Conservation (phyloP, 2,113 vertebrate genomes). For the Hystrix cristata region DNA sequence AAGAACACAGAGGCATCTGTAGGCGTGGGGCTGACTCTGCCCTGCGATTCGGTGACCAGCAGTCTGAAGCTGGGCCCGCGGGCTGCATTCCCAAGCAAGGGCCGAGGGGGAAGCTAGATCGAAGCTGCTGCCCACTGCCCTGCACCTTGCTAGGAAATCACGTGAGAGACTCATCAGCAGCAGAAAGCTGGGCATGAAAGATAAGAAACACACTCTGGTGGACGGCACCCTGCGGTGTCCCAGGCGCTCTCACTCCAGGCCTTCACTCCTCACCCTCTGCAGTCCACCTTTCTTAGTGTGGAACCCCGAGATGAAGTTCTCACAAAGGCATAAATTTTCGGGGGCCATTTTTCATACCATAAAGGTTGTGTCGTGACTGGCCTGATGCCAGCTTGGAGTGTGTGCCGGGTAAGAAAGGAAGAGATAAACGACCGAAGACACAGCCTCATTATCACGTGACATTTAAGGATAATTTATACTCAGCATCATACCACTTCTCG, state of each 20-base stretch:
- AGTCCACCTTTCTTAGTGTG: not conserved
- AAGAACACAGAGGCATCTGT: not conserved
- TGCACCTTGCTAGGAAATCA: too few relatives aligned
- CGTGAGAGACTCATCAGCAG: too few relatives aligned
- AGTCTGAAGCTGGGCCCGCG: accelerated
- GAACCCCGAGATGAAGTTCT: not conserved
- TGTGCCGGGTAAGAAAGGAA: slow-evolving; percentile 8
- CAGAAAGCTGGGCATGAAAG: too few relatives aligned
- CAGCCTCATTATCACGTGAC: slow-evolving; percentile 81
- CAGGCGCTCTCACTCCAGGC: accelerated
- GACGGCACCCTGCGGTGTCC: accelerated
- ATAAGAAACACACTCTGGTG: too few relatives aligned
- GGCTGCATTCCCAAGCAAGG: not conserved
- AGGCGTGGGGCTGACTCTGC: not conserved
- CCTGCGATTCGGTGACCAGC: too few relatives aligned
- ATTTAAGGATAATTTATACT: slow-evolving; percentile 83
- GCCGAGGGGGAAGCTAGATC: accelerated
- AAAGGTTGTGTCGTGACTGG: not conserved
- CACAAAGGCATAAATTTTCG: not conserved
- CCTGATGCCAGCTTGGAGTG: slow-evolving; percentile 34
- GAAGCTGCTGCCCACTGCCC: not conserved
- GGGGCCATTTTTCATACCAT: slow-evolving; percentile 32
- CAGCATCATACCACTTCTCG: not conserved
- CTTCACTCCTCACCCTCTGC: too few relatives aligned
- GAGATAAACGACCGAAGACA: slow-evolving; percentile 60